These are phyloP conservation scores for Abrostola triplasia DNA, from an alignment of 2,888 invertebrate genomes.

Conservation along the genomic window DNA sequence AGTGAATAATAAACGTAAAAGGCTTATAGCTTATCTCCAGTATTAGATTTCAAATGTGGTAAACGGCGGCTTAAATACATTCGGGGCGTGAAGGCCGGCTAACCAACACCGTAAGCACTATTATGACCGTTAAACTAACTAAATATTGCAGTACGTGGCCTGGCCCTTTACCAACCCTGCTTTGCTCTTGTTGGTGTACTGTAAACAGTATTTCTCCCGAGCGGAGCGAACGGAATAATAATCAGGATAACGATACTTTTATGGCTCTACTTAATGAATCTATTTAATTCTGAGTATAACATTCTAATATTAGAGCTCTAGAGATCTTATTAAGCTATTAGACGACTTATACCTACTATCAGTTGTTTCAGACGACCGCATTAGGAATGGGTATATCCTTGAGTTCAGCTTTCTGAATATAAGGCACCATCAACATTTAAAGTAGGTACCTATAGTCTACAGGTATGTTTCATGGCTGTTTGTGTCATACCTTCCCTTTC, in stretches of 20 bases:
- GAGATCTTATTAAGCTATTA: background rate
- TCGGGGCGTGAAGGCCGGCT: background rate
- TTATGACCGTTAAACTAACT: conserved; percentile 18
- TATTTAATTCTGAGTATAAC: conserved; percentile 1
- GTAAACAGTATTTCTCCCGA: conserved; percentile 2
- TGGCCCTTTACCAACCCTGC: conserved; percentile 13
- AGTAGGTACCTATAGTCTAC: too few species aligned
- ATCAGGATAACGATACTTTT: conserved; percentile 13
- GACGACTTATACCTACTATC: background rate
- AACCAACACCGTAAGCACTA: conserved; percentile 13
- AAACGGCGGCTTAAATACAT: background rate
- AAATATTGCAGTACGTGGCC: conserved; percentile 32
- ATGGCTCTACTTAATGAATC: background rate
- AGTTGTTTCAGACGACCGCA: background rate
- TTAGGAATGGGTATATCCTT: too few species aligned
- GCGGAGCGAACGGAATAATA: conserved; percentile 19
- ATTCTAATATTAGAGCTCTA: background rate
- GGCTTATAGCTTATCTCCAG: background rate
- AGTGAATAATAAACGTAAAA: background rate
- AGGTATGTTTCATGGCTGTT: too few species aligned
- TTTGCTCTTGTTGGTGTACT: background rate
- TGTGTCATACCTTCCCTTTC: too few species aligned
- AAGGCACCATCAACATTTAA: too few species aligned
- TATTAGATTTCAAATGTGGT: background rate
- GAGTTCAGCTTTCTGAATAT: too few species aligned